Evolutionary conservation across 2,797 vertebrate genomes (phyloP).

Genomic region (Xenops minutus): DNA sequence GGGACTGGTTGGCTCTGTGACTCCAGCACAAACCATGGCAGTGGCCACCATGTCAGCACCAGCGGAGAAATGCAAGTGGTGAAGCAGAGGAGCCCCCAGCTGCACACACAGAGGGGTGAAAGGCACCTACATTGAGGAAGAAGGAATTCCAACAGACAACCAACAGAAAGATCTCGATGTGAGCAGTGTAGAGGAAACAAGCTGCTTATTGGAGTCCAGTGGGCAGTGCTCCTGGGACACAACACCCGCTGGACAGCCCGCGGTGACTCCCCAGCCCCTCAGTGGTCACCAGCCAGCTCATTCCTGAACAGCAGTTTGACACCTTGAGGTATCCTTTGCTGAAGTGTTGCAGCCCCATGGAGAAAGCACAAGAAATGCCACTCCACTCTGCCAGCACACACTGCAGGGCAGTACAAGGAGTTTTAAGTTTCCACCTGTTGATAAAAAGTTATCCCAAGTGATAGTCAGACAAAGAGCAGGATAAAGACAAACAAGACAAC

Average conservation of each 20-base stretch:
- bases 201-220: too few species aligned
- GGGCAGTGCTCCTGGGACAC: not conserved
- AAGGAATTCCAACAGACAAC: not conserved
- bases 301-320: not conserved
- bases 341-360: not conserved
- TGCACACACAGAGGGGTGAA: not conserved
- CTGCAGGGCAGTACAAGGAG: not conserved
- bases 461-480: not conserved
- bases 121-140: not conserved
- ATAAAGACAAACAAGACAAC: not conserved
- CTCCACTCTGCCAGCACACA: fast-evolving
- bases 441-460: not conserved
- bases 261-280: not conserved
- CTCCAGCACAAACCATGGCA: not conserved
- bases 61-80: too few species aligned
- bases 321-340: not conserved
- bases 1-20: not conserved
- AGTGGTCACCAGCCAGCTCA: not conserved
- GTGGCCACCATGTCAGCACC: fast-evolving
- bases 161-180: fast-evolving
- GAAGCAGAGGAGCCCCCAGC: not conserved
- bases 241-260: fast-evolving
- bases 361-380: not conserved
- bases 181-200: not conserved
- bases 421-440: not conserved